These are phyloP conservation scores for Calephelis perditalis DNA, from an alignment of 2,888 invertebrate genomes.

Conservation along the genomic window DNA sequence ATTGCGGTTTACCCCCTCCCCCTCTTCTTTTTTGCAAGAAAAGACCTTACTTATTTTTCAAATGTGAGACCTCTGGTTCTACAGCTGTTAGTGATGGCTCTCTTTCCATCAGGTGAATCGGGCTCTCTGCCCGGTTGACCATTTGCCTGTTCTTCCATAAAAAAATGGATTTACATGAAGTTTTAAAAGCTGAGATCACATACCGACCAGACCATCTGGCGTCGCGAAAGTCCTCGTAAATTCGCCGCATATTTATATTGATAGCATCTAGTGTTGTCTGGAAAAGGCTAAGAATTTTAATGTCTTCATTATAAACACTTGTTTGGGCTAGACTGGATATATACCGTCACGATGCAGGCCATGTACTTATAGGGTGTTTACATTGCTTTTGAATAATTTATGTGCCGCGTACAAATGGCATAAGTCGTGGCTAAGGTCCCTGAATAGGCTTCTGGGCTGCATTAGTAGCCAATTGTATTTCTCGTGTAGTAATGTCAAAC, in stretches of 20 bases:
- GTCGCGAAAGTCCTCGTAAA: slow-evolving; percentile 41
- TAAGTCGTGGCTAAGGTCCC: slow-evolving; percentile 26
- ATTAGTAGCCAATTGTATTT: slow-evolving; percentile 9
- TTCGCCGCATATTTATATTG: slow-evolving; percentile 28
- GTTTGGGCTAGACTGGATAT: slow-evolving; percentile 34
- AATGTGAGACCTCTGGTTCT: no score
- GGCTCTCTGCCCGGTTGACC: no score
- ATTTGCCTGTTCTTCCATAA: no score
- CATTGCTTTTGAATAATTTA: slow-evolving; percentile 35
- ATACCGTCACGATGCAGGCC: slow-evolving; percentile 34
- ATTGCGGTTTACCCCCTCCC: no score
- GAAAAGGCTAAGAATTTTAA: slow-evolving; percentile 54
- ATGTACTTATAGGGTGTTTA: slow-evolving; percentile 34
- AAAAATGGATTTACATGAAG: not conserved
- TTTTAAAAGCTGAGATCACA: slow-evolving; percentile 28
- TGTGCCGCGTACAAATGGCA: slow-evolving; percentile 29
- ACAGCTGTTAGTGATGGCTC: no score
- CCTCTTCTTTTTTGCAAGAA: no score
- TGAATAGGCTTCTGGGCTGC: slow-evolving; percentile 11
- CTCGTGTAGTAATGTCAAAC: not conserved
- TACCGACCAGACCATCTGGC: slow-evolving; percentile 43
- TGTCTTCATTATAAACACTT: slow-evolving; percentile 51
- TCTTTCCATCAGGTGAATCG: no score
- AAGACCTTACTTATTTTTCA: no score
- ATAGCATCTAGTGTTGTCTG: slow-evolving; percentile 26